phyloP scores from a whole-genome alignment of 2,113 vertebrate species.

The Crypturellus undulatus region DNA sequence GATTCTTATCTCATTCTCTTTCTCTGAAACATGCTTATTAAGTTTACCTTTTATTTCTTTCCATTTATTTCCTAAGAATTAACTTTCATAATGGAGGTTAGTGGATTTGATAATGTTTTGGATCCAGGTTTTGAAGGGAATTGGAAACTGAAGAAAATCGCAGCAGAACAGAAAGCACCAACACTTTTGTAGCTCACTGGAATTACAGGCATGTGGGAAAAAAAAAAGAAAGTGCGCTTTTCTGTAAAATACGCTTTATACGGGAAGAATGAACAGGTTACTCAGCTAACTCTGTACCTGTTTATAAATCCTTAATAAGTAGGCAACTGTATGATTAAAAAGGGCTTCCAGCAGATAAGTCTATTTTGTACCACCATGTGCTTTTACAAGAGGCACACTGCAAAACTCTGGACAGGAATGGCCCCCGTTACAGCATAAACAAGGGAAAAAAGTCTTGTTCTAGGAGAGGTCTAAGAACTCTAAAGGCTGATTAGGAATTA shows the following conservation, averaged over 20 bases:
- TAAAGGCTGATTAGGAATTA: not conserved
- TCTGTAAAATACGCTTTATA: not conserved
- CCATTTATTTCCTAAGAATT: not conserved
- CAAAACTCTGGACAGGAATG: not conserved
- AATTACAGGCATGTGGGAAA: not conserved
- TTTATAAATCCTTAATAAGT: not conserved
- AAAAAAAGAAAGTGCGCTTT: not conserved
- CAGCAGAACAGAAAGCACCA: not conserved
- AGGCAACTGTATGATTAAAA: not conserved
- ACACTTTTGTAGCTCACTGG: not conserved
- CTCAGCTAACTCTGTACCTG: not conserved
- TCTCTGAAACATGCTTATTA: not conserved
- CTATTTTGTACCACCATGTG: no score
- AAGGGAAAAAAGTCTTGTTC: not conserved
- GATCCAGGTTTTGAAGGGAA: not conserved
- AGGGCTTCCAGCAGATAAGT: not conserved
- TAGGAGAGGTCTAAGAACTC: not conserved
- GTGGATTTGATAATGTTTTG: not conserved
- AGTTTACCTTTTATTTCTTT: not conserved
- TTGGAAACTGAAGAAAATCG: not conserved
- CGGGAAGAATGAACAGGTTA: not conserved
- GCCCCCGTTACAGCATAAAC: not conserved
- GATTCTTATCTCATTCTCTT: not conserved
- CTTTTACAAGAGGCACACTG: not conserved
- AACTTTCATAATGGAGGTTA: not conserved